These are phyloP conservation scores for Lampris incognitus DNA, from an alignment of 2,113 vertebrate genomes.

Conservation along the genomic window DNA sequence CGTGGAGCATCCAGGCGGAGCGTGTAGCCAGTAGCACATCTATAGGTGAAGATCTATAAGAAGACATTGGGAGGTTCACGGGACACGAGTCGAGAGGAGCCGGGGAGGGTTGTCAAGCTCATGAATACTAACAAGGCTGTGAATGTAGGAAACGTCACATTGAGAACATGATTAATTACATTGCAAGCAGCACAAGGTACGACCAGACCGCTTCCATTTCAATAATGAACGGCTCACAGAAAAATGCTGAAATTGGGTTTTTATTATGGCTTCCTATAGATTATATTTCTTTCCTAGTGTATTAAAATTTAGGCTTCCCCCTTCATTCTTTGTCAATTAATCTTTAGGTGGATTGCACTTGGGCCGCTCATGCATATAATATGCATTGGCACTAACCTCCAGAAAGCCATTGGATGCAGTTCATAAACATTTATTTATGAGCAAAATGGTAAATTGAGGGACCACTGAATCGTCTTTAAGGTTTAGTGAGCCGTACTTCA, in stretches of 20 bases:
- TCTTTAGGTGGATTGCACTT: constrained; percentile 33
- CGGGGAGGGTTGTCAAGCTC: constrained; percentile 23
- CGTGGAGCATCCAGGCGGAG: constrained; percentile 56
- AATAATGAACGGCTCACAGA: constrained; percentile 39
- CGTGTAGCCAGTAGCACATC: constrained; percentile 33
- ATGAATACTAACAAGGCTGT: constrained; percentile 60
- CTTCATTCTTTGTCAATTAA: constrained; percentile 26
- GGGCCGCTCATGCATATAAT: constrained; percentile 29
- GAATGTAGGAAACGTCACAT: constrained; percentile 44
- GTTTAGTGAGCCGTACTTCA: constrained; percentile 18
- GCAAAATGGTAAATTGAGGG: constrained; percentile 39
- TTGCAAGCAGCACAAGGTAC: constrained; percentile 13
- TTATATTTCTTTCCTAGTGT: constrained; percentile 62
- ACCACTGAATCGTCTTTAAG: constrained; percentile 33
- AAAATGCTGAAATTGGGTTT: constrained; percentile 52
- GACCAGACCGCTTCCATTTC: constrained; percentile 36
- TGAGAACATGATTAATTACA: constrained; percentile 55
- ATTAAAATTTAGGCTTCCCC: constrained; percentile 26
- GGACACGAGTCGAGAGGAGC: constrained; percentile 21
- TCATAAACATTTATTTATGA: constrained; percentile 22
- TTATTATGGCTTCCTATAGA: constrained; percentile 44
- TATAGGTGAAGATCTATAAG: constrained; percentile 37
- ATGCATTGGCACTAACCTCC: constrained; percentile 4
- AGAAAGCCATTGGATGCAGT: constrained; percentile 25
- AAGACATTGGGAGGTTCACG: constrained; percentile 45